phyloP scores from a whole-genome alignment of 2,113 vertebrate genomes.

The Hirundichthys speculiger region DNA sequence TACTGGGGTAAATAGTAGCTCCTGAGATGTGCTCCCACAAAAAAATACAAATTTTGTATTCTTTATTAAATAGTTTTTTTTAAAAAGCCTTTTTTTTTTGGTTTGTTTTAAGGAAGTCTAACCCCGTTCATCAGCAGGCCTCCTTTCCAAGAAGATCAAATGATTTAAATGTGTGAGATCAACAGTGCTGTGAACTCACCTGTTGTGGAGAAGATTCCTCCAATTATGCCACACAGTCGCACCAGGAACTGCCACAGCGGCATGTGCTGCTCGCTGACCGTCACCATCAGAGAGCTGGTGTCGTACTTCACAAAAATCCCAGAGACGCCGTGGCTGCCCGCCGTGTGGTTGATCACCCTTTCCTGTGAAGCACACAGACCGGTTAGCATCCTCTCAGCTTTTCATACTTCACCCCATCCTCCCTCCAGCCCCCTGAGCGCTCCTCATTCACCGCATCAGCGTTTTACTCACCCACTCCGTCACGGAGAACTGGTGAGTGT shows the following conservation, averaged over 20 bases:
- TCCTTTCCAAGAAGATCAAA: no score
- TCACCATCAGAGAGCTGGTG: conserved; percentile 97
- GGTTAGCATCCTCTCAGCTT: not conserved
- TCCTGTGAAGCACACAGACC: conserved; percentile 76
- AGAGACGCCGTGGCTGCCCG: conserved; percentile 95
- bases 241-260: conserved; percentile 96
- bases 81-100: no score
- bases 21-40: no score
- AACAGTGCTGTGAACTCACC: conserved; percentile 82
- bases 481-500: conserved; percentile 97
- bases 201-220: conserved; percentile 97
- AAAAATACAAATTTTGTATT: no score
- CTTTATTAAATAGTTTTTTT: no score
- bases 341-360: conserved; percentile 93
- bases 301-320: conserved; percentile 98
- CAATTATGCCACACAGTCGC: conserved; percentile 93
- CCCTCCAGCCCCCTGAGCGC: not conserved
- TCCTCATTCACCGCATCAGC: not conserved
- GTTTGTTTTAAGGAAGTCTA: no score
- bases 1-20: no score
- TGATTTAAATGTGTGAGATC: no score
- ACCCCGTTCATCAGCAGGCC: no score
- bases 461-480: conserved; percentile 89
- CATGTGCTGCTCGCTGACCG: conserved; percentile 96
- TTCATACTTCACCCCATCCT: not conserved